Evolutionary conservation across 1,140 invertebrate species (phyloP).

Genomic region (Trachymyrmex cornetzi): DNA sequence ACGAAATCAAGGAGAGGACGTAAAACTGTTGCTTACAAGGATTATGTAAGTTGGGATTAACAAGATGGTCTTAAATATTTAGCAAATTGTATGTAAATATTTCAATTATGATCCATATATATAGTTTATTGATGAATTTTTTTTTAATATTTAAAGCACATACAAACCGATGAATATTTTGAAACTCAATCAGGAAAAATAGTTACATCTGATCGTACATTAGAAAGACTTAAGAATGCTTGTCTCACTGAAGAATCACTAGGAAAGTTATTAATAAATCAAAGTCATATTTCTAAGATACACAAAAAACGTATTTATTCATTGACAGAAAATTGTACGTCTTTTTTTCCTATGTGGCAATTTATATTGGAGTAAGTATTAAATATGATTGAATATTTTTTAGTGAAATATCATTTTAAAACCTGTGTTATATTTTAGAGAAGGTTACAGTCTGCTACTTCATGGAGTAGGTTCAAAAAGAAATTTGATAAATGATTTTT

Average conservation of each 20-base stretch:
- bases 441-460: conserved; percentile 95
- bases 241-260: conserved; percentile 90
- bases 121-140: conserved; percentile 65
- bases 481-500: conserved; percentile 92
- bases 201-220: conserved; percentile 93
- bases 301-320: conserved; percentile 86
- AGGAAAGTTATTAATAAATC: conserved; percentile 87
- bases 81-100: conserved; percentile 18
- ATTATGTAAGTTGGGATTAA: conserved; percentile 78
- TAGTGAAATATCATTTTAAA: background rate
- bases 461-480: conserved; percentile 97
- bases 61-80: background rate
- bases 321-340: conserved; percentile 68
- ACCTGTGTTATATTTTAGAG: conserved; percentile 87
- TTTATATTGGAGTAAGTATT: conserved; percentile 83
- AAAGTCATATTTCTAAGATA: conserved; percentile 86
- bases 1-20: conserved; percentile 31
- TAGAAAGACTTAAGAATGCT: conserved; percentile 92
- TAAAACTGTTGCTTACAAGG: conserved; percentile 69
- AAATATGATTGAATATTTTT: background rate
- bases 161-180: conserved; percentile 83
- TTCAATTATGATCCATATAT: conserved; percentile 54
- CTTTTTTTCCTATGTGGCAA: conserved; percentile 81
- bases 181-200: conserved; percentile 83
- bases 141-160: conserved; percentile 78